These are phyloP conservation scores for Chaetodon trifascialis DNA, from an alignment of 2,113 vertebrate species.

Conservation along the genomic window DNA sequence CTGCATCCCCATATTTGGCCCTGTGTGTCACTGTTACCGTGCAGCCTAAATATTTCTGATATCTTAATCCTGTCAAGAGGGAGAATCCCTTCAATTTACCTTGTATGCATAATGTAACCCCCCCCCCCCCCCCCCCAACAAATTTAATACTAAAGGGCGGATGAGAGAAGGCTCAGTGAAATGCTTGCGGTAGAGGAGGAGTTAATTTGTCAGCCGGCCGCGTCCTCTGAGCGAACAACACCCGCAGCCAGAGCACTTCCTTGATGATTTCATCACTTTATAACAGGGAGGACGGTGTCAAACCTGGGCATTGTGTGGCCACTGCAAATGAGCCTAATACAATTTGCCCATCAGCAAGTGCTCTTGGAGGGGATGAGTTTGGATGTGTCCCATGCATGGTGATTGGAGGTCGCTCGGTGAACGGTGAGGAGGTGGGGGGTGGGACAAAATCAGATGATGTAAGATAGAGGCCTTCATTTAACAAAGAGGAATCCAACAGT, in stretches of 20 bases:
- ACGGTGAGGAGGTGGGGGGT: not conserved
- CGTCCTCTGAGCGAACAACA: slow-evolving; percentile 77
- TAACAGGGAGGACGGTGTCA: slow-evolving; percentile 81
- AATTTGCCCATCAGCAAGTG: slow-evolving; percentile 80
- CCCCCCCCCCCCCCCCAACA: slow-evolving; percentile 50
- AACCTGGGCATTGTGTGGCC: slow-evolving; percentile 80
- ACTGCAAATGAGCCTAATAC: slow-evolving; percentile 84
- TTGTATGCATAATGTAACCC: slow-evolving; percentile 75
- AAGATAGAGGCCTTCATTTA: slow-evolving; percentile 63
- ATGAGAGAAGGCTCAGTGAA: slow-evolving; percentile 76
- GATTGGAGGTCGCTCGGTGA: slow-evolving; percentile 72
- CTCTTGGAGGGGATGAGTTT: slow-evolving; percentile 80
- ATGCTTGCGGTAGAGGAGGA: slow-evolving; percentile 71
- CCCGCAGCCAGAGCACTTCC: slow-evolving; percentile 79
- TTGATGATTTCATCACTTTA: slow-evolving; percentile 86
- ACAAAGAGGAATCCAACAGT: slow-evolving; percentile 59
- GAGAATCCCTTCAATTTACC: slow-evolving; percentile 77
- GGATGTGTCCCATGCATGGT: slow-evolving; percentile 73
- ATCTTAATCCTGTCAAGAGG: slow-evolving; percentile 80
- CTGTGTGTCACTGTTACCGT: slow-evolving; percentile 34
- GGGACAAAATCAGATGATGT: slow-evolving; percentile 59
- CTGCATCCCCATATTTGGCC: slow-evolving; percentile 49
- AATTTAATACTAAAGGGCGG: slow-evolving; percentile 76
- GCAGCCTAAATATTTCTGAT: slow-evolving; percentile 66
- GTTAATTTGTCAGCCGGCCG: slow-evolving; percentile 79